phyloP scores from a whole-genome alignment of 2,888 invertebrate species.

The Eudasyphora cyanicolor region DNA sequence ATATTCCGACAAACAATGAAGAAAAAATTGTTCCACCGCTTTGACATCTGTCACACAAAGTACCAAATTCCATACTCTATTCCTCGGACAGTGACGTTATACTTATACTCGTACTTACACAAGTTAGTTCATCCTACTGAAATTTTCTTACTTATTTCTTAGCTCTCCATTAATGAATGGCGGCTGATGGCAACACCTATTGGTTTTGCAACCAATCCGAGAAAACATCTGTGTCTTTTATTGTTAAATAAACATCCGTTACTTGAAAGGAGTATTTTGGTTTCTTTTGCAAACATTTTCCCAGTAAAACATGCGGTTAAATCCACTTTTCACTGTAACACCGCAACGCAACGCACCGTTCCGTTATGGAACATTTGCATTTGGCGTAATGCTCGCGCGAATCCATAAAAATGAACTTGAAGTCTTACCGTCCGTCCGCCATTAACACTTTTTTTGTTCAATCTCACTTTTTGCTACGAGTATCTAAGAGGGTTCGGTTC shows the following conservation, averaged over 20 bases:
- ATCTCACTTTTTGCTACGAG: slow-evolving; percentile 46
- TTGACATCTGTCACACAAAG: no score
- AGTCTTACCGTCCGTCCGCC: slow-evolving; percentile 66
- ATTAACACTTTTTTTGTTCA: slow-evolving; percentile 71
- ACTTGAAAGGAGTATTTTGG: slow-evolving; percentile 19
- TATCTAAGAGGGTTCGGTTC: not conserved
- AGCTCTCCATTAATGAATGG: no score
- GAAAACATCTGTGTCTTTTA: slow-evolving; percentile 27
- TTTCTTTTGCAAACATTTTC: slow-evolving; percentile 29
- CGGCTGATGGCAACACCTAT: no score
- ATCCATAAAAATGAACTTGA: slow-evolving; percentile 74
- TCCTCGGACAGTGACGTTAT: no score
- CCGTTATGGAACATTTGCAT: slow-evolving; percentile 76
- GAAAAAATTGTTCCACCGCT: no score
- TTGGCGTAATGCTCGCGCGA: slow-evolving; percentile 73
- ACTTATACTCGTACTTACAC: no score
- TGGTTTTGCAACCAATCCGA: no score
- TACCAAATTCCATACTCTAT: no score
- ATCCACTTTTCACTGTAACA: slow-evolving; percentile 70
- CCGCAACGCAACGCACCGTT: no score
- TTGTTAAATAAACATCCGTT: slow-evolving; percentile 24
- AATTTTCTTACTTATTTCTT: no score
- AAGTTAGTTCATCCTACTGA: no score
- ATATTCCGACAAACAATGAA: no score
- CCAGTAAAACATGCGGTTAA: slow-evolving; percentile 48